A percentile compares a stretch with the other conserved stretches of the same genome.
Evolutionary conservation across 2,797 vertebrate species (phyloP).

Genomic region (Pogonophryne albipinna): DNA sequence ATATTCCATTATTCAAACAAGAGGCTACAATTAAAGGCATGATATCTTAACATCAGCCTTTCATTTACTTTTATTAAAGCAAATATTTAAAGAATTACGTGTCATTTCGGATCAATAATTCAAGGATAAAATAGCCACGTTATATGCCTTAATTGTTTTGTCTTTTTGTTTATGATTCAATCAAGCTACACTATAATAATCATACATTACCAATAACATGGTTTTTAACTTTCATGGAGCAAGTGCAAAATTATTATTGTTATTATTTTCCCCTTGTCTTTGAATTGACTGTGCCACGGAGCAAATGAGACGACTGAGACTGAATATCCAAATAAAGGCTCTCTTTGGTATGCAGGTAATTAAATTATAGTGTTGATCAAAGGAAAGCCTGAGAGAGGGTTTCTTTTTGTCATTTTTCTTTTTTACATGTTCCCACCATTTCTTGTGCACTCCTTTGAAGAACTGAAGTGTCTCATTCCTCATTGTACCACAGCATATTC

Average conservation of each 20-base stretch:
- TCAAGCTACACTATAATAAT: not conserved
- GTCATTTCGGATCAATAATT: not conserved
- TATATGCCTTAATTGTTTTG: not conserved
- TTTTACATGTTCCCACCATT: conserved; percentile 48
- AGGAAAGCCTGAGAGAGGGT: conserved; percentile 48
- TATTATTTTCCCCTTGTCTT: not conserved
- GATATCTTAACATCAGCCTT: not conserved
- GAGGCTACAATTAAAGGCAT: not conserved
- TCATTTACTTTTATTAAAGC: not conserved
- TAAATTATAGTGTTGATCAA: conserved; percentile 75
- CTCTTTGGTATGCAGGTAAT: conserved; percentile 68
- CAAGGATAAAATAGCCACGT: not conserved
- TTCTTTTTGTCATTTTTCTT: conserved; percentile 13
- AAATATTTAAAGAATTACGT: not conserved
- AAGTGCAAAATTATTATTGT: not conserved
- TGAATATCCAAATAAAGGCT: conserved; percentile 51
- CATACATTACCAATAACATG: conserved; percentile 7
- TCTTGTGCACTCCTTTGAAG: conserved; percentile 68
- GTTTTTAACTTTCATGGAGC: conserved; percentile 26
- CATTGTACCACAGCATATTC: conserved; percentile 66
- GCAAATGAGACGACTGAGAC: conserved; percentile 24
- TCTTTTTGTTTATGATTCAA: not conserved
- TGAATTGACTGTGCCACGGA: conserved; percentile 18
- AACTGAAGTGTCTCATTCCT: conserved; percentile 64
- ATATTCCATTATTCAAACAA: too few species aligned